Base-by-base conservation (phyloP, 2,113 vertebrate species). In the Thymallus thymallus region DNA sequence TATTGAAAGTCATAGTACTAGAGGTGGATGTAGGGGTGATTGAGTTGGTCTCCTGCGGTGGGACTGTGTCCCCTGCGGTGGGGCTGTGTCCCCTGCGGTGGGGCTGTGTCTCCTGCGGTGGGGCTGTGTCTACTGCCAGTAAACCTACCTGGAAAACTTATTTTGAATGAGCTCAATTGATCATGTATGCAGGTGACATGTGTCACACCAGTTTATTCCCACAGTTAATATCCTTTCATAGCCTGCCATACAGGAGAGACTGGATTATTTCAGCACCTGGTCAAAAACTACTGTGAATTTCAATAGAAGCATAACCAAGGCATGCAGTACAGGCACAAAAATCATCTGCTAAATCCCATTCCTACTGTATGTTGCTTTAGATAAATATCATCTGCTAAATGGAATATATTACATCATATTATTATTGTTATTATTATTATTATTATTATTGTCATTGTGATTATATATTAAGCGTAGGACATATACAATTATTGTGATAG, bases 171-270 rank as follows among this genome's bases (percentile, higher is more conserved):
- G 71, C 73, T 56, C 26, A 85, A 86, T 86, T 88, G 82, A 86
- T 86, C 82, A 81, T 62, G 69, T 80, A 86, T 86, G 84, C 82
- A 82, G 80, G 86, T 76, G 80, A 86, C 79, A 80, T 86, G 85
- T 90, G 90, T 92, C 91, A 89, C 85, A 83, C 84, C 76, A 84
- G 90, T 88, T 88, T 91, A 91, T 91, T 91, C 90, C 90, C 91
- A 88, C 86, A 90, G 90, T 91, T 89, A 90, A 91, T 91, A 91
- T 89, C 88, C 90, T 91, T 90, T 92, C 89, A 92, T 88, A 90
- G 90, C 88, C 89, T 74, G 86, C 90, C 90, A 90, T 83, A 86
- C 84, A 72, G 75, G 78, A 85, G 80, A 81, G 85, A 89, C 85
- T 85, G 91, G 88, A 92, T 90, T 90, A 90, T 90, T 91, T 91